Percentiles rank a stretch among this genome's conserved stretches.
Evolutionary conservation across 2,113 vertebrate species (phyloP).

Genomic region (Marcusenius ussheri): DNA sequence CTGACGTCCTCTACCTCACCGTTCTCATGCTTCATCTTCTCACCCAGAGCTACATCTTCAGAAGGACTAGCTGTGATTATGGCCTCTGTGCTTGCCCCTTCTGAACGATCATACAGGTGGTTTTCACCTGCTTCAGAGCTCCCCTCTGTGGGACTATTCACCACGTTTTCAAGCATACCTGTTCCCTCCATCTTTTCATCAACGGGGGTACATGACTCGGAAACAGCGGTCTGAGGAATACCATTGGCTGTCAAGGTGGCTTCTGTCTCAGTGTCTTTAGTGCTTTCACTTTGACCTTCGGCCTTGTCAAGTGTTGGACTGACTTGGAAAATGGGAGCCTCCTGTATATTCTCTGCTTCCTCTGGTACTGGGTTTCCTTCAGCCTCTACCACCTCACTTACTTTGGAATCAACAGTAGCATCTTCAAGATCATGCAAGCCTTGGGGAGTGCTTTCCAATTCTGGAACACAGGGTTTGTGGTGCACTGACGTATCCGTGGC

Average conservation of each 20-base stretch:
- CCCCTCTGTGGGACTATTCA: slow-evolving; percentile 26
- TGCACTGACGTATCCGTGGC: slow-evolving; percentile 20
- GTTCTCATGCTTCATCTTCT: slow-evolving; percentile 51
- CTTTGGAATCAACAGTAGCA: slow-evolving; percentile 14
- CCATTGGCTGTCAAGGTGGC: slow-evolving; percentile 30
- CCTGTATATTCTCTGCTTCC: slow-evolving; percentile 5
- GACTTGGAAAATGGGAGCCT: neutral
- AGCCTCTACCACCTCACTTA: slow-evolving; percentile 27
- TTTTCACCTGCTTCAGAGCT: neutral
- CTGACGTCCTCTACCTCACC: slow-evolving; percentile 42
- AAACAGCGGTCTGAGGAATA: slow-evolving; percentile 39
- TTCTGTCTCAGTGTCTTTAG: slow-evolving; percentile 17
- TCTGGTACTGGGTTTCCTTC: slow-evolving; percentile 7
- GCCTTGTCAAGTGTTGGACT: neutral
- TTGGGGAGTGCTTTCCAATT: neutral
- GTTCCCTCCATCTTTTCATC: slow-evolving; percentile 23
- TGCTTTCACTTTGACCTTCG: neutral
- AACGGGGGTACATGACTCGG: slow-evolving; percentile 40
- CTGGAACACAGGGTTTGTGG: slow-evolving; percentile 1
- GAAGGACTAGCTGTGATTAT: slow-evolving; percentile 5
- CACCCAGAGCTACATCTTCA: neutral
- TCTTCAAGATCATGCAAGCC: slow-evolving; percentile 23
- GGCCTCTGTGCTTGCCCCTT: slow-evolving; percentile 9
- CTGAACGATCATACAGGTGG: slow-evolving; percentile 11
- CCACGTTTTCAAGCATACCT: slow-evolving; percentile 16